Evolutionary conservation across 2,113 vertebrate species (phyloP), one percentile per base, ranked within the genome.

Genomic region (Anarhynchus alexandrinus): DNA sequence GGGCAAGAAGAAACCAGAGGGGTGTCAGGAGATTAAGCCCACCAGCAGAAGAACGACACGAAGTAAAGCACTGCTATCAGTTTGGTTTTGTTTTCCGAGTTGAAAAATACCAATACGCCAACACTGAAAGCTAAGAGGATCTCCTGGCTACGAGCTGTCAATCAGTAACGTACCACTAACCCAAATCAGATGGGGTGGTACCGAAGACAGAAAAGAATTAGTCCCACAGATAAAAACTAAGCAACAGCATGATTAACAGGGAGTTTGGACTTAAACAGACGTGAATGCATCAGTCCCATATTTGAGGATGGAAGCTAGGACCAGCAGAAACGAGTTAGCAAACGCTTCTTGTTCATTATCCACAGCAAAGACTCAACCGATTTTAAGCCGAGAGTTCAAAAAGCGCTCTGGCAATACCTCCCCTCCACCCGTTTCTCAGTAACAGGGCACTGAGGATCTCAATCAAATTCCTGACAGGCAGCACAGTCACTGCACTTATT

Each of bases 331-430:
- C 0, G 0, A 71, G 30, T 17, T 15, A 61, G 12, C 29, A 79
- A 61, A 78, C 5, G 16, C 30, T 12, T 89, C 22, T 70, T 49
- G 6, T 20, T 64, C 29, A 16, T 20, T 18, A 67, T 4, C 6
- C 25, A 23, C 40, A 85, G 21, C 11, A 74, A 2, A 26, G 55
- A 30, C 15, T 22, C 38, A 27, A 51, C 36, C 3, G 12, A 72
- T 66, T 82, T 71, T 59, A 84, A 57, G 20, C 19, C 0, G 5
- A 22, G 8, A 40, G 29, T 29, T 73, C 21, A 40, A 32, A 61
- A 69, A 12, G 4, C 1, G 1, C 54, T 79, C 34, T 12, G 8
- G 9, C 1, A 0, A 0, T 10, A 66, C 15, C 29, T 32, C 14
- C 32, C 23, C 21, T 61, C 26, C 15, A 58, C 26, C 4, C 6